A percentile compares a stretch with the other conserved stretches of the same genome.
Evolutionary conservation across 2,797 vertebrate genomes (phyloP).

Genomic region (Enteromius argenteus): DNA sequence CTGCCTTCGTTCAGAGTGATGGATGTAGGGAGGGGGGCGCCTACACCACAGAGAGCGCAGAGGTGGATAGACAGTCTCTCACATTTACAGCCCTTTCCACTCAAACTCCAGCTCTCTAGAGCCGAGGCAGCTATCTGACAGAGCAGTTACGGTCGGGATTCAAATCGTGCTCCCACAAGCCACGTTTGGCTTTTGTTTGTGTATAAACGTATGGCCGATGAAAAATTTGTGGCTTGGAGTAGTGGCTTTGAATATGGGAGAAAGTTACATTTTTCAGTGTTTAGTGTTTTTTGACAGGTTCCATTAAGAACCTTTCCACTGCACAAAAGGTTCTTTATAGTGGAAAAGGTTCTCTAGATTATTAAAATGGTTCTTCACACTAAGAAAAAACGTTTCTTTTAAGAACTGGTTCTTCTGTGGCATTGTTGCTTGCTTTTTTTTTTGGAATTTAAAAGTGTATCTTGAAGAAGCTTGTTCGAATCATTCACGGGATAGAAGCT

Average conservation of each 20-base stretch:
- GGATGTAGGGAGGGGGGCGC: conserved; percentile 53
- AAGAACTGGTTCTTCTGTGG: neutral
- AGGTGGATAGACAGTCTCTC: conserved; percentile 44
- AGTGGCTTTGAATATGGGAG: neutral
- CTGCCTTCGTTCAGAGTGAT: conserved; percentile 59
- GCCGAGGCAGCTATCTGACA: neutral
- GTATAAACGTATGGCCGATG: neutral
- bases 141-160: conserved; percentile 18
- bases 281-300: neutral
- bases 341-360: neutral
- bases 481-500: neutral
- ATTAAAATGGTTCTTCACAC: neutral
- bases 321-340: neutral
- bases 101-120: conserved; percentile 30
- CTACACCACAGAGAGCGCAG: conserved; percentile 46
- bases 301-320: neutral
- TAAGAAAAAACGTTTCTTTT: neutral
- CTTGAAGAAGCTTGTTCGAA: neutral
- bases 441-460: neutral
- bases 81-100: conserved; percentile 45
- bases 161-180: neutral
- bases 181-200: neutral
- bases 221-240: conserved; percentile 3
- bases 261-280: neutral
- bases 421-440: neutral